These are phyloP conservation scores for Sphecodes monilicornis DNA, from an alignment of 2,888 invertebrate species.

Conservation along the genomic window DNA sequence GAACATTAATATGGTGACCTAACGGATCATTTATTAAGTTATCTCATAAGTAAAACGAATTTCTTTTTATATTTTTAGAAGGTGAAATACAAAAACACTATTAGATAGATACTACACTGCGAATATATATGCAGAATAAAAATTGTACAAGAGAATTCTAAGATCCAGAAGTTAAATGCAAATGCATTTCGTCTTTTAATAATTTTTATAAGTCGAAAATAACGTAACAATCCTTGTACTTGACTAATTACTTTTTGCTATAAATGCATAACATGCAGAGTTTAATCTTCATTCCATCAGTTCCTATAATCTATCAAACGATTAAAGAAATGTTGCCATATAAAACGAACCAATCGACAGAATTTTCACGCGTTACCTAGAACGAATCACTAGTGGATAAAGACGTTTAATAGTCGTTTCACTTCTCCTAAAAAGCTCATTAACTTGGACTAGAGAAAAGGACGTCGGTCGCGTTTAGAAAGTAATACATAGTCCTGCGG, in stretches of 20 bases:
- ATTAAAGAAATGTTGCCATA: neutral
- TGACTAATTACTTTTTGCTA: neutral
- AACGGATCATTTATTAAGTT: no score
- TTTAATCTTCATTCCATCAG: neutral
- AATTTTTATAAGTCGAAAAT: neutral
- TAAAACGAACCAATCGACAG: neutral
- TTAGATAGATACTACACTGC: no score
- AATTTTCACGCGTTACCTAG: neutral
- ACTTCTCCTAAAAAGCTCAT: neutral
- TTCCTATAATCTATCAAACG: neutral
- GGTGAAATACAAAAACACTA: no score
- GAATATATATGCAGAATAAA: no score
- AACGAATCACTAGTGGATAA: neutral
- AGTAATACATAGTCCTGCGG: neutral
- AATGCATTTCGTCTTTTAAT: neutral
- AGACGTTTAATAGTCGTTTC: neutral
- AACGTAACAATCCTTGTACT: neutral
- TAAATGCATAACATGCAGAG: neutral
- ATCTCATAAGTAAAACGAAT: no score
- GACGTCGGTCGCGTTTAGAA: neutral
- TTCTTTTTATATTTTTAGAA: no score
- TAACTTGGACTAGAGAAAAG: neutral
- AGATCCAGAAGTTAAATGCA: neutral
- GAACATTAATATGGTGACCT: no score
- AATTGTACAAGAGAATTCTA: neutral